Evolutionary conservation across 2,888 invertebrate species (phyloP), one percentile per base, ranked within the genome.

Genomic region (Drosophila siamana): DNA sequence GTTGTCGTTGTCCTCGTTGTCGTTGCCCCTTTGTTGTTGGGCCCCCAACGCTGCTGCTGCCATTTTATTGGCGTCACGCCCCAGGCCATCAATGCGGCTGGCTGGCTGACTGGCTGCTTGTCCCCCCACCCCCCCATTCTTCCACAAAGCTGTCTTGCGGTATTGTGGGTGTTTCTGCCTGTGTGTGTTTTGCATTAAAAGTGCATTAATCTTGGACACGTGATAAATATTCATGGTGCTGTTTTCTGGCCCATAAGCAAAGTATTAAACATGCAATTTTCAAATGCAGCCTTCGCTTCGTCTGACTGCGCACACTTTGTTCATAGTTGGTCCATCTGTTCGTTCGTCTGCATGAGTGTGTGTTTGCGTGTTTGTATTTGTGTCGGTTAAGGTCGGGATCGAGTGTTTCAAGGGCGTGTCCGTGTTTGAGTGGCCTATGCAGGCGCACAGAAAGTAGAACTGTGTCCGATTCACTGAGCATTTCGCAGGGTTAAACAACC

Each of bases 151-250:
- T n/a, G 33, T 33, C 33, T 33, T 33, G 33, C n/a, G 33, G 33
- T 22, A 22, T 38, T 19, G 19, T 3, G 19, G 19, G 19, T 19
- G 19, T 19, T 1, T 24, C 24, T 51, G 43, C 38, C 30, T 26
- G 36, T 30, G 47, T 50, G 36, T 60, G 44, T 77, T 74, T 65
- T 66, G 69, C 81, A 84, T 86, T 84, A 80, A 80, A 69, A 72
- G 69, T 86, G 85, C 89, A 88, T 84, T 86, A 86, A 80, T 80
- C 74, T 65, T 24, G 68, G 65, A 74, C 86, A 74, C 62, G 87
- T 67, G 85, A 86, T 83, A 86, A 88, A 88, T 83, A 86, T 88
- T 88, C 84, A 88, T 86, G 64, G 68, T 24, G 30, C n/a, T 33
- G 33, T 22, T 22, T 36, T 24, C 52, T 9, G 22, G 48, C 13